Conservation (phyloP, 2,888 invertebrate species). For the Eupithecia tripunctaria region DNA sequence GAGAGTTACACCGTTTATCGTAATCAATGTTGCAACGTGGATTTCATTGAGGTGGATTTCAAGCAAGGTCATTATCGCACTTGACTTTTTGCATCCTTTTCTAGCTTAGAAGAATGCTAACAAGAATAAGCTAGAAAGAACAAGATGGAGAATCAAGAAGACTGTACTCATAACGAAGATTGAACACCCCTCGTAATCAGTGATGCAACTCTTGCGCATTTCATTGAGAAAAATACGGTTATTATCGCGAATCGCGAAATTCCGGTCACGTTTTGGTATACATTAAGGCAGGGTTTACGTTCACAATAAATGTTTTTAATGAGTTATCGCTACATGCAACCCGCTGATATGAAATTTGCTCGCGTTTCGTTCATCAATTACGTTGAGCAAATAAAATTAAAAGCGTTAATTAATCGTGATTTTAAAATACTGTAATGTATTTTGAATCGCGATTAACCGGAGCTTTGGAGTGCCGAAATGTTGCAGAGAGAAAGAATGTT, state of each 20-base stretch:
- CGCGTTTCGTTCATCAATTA: conserved; percentile 44
- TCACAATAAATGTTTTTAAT: conserved; percentile 58
- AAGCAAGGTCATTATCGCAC: neutral
- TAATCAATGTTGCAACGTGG: conserved; percentile 1
- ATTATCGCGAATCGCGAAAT: conserved; percentile 63
- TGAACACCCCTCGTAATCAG: neutral
- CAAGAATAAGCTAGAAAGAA: neutral
- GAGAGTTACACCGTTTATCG: neutral
- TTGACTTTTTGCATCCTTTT: conserved; percentile 5
- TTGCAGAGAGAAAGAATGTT: conserved; percentile 2
- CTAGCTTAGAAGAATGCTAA: neutral
- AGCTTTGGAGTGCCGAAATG: conserved; percentile 11
- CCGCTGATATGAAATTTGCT: conserved; percentile 41
- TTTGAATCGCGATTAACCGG: conserved; percentile 2
- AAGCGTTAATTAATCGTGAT: conserved; percentile 40
- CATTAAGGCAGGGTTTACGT: conserved; percentile 61
- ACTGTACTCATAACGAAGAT: neutral
- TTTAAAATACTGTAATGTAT: conserved; percentile 28
- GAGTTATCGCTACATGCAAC: conserved; percentile 46
- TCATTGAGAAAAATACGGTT: conserved; percentile 68
- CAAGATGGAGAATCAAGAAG: conserved; percentile 1
- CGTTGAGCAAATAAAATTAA: conserved; percentile 38
- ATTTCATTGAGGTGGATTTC: neutral
- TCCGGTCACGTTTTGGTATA: conserved; percentile 64
- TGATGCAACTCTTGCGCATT: conserved; percentile 44